These are phyloP conservation scores for Accipiter cooperii DNA, from an alignment of 2,113 vertebrate genomes.

Conservation along the genomic window DNA sequence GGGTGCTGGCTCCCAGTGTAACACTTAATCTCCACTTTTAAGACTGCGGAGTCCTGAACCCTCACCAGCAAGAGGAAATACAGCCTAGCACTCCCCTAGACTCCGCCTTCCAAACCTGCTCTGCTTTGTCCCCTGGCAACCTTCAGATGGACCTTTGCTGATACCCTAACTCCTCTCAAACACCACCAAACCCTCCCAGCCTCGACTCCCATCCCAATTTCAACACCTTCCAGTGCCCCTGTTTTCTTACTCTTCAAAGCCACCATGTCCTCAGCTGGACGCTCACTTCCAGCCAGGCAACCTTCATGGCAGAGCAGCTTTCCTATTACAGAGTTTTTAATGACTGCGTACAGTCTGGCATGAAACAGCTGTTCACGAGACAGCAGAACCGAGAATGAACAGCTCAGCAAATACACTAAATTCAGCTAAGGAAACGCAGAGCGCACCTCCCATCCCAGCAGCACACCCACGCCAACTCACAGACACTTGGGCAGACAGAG, in stretches of 20 bases:
- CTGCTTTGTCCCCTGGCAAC: neutral
- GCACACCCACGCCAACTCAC: neutral
- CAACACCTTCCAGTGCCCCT: neutral
- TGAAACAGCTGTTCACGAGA: neutral
- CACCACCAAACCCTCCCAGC: neutral
- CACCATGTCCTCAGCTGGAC: neutral
- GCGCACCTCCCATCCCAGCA: neutral
- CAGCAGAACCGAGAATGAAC: neutral
- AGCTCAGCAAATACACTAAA: neutral
- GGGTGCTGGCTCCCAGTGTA: neutral
- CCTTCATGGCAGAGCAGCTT: neutral
- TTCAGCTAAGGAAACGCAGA: neutral
- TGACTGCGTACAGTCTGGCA: neutral
- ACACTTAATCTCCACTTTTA: neutral
- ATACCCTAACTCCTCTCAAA: neutral
- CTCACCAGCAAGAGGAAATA: neutral
- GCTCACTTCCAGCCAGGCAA: neutral
- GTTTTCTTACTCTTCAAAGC: neutral
- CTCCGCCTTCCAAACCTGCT: neutral
- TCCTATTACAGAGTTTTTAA: neutral
- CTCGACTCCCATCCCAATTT: neutral
- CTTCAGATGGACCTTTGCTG: neutral
- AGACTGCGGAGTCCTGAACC: neutral
- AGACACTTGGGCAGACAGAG: neutral
- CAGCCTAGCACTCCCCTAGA: neutral